A percentile compares a stretch with the other conserved stretches of the same genome.
phyloP scores from a whole-genome alignment of 2,888 invertebrate species.

The Ophonus ardosiacus region DNA sequence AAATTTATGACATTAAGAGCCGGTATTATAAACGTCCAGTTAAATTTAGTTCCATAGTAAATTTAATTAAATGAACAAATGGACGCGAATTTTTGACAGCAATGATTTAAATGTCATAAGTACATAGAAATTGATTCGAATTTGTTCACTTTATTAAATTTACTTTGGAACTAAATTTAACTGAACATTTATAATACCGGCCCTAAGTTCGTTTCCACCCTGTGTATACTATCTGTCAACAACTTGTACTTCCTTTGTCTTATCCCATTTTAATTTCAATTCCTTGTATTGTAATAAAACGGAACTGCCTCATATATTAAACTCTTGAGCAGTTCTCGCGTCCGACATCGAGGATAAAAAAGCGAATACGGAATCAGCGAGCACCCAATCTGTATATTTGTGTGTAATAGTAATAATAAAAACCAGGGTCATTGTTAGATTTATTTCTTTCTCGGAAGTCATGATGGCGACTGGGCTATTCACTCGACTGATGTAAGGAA shows the following conservation, averaged over 20 bases:
- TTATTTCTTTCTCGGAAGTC: constrained; percentile 25
- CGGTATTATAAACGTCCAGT: too few species aligned
- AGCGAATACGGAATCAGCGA: constrained; percentile 20
- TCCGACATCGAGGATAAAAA: constrained; percentile 11
- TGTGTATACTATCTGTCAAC: not conserved
- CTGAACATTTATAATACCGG: too few species aligned
- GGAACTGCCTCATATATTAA: not conserved
- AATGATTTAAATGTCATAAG: too few species aligned
- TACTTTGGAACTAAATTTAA: too few species aligned
- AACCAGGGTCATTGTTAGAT: constrained; percentile 44
- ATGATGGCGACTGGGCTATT: constrained; percentile 11
- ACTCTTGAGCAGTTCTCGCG: not conserved
- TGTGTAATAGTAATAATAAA: constrained; percentile 52
- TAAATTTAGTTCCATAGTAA: too few species aligned
- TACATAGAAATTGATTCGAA: too few species aligned
- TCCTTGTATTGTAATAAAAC: not conserved
- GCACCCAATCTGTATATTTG: constrained; percentile 46
- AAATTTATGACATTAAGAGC: too few species aligned
- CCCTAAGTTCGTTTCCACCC: too few species aligned
- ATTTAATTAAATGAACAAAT: too few species aligned
- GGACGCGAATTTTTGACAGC: too few species aligned
- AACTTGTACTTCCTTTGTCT: not conserved
- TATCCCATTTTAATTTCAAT: not conserved
- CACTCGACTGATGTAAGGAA: not conserved
- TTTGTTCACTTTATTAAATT: too few species aligned